Conservation (phyloP, 2,888 invertebrate genomes). For the Thymelicus lineola region DNA sequence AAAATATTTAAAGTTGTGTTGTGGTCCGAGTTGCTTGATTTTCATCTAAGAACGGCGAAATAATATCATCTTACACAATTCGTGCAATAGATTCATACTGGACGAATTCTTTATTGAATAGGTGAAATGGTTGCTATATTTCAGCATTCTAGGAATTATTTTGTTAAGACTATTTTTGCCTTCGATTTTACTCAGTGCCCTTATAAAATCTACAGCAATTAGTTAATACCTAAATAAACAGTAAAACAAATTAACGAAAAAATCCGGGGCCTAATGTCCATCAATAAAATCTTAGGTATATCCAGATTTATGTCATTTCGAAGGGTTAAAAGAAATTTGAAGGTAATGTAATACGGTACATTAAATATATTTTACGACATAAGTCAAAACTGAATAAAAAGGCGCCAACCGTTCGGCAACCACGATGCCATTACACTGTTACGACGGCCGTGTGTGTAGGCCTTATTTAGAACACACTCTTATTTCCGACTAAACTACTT, state of each 20-base stretch:
- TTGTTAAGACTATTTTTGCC: not conserved
- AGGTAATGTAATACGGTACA: not conserved
- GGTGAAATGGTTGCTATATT: not conserved
- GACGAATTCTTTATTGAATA: slow-evolving; percentile 3
- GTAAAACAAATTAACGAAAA: too few relatives aligned
- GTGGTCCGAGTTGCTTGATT: not conserved
- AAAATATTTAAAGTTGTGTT: slow-evolving; percentile 20
- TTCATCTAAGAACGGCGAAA: slow-evolving; percentile 3
- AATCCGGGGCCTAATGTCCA: too few relatives aligned
- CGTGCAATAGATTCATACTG: slow-evolving; percentile 19
- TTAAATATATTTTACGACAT: slow-evolving; percentile 43
- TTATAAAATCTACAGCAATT: too few relatives aligned
- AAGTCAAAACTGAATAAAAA: slow-evolving; percentile 80
- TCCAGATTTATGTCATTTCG: too few relatives aligned
- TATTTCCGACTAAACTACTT: slow-evolving; percentile 10
- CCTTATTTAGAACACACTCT: slow-evolving; percentile 52
- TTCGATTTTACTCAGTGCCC: too few relatives aligned
- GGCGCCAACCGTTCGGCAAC: slow-evolving; percentile 5
- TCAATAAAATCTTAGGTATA: too few relatives aligned
- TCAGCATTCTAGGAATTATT: not conserved
- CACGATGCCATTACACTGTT: slow-evolving; percentile 76
- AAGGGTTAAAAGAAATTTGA: not conserved
- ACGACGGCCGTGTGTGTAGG: slow-evolving; percentile 75
- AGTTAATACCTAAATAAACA: too few relatives aligned
- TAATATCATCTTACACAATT: slow-evolving; percentile 15